Evolutionary conservation across 37 sponge, comb jelly and placozoan genomes (phyloP).

Genomic region (Sycon ciliatum): DNA sequence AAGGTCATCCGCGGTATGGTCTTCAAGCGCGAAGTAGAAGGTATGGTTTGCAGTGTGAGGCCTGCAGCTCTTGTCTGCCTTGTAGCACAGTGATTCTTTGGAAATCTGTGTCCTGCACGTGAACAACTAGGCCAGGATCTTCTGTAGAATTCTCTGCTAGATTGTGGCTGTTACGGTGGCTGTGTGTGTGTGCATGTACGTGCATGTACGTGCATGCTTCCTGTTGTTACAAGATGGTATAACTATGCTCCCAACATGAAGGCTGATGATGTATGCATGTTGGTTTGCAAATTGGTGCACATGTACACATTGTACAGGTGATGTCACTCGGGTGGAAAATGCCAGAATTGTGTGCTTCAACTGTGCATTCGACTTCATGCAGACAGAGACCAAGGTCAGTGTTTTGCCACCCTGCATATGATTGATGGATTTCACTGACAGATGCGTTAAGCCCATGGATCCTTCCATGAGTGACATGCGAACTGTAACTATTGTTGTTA

Average conservation of each 20-base stretch:
- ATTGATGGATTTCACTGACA: too few relatives aligned
- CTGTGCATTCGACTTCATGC: conserved; percentile 78
- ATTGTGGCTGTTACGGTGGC: too few relatives aligned
- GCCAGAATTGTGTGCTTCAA: conserved; percentile 88
- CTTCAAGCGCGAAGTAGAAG: conserved; percentile 80
- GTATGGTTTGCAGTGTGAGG: background rate
- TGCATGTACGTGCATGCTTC: background rate
- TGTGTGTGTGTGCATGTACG: background rate
- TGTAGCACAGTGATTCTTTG: too few relatives aligned
- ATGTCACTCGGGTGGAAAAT: conserved; percentile 47
- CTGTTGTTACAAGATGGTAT: background rate
- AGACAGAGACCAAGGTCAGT: conserved; percentile 80
- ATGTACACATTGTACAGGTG: conserved; percentile 41
- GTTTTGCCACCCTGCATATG: background rate
- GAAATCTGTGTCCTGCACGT: too few relatives aligned
- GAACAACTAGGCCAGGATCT: too few relatives aligned
- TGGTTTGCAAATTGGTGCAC: too few relatives aligned
- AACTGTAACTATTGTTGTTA: too few relatives aligned
- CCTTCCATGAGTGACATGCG: too few relatives aligned
- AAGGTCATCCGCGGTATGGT: conserved; percentile 76
- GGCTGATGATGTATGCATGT: background rate
- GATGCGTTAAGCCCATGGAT: too few relatives aligned
- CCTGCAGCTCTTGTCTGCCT: too few relatives aligned
- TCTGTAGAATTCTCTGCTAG: too few relatives aligned
- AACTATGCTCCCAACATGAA: background rate